Percentiles rank a stretch among this genome's conserved stretches.
Conservation (phyloP, 2,113 vertebrate species). For the Varanus salvator region DNA sequence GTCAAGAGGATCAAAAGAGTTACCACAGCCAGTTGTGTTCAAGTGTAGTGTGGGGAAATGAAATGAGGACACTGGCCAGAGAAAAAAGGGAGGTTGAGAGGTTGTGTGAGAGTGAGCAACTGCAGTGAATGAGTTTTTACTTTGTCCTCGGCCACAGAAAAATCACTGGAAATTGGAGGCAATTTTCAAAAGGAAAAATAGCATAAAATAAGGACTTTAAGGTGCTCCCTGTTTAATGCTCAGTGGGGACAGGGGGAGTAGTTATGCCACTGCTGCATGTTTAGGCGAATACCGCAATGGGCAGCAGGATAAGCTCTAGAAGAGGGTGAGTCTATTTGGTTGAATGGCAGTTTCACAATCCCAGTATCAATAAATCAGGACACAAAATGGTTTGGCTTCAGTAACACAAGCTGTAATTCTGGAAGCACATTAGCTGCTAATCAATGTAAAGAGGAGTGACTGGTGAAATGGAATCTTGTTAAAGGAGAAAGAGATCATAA, state of each 20-base stretch:
- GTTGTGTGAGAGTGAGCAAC: not conserved
- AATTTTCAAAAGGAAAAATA: not conserved
- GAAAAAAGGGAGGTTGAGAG: not conserved
- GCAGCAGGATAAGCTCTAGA: not conserved
- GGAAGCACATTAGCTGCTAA: conserved; percentile 13
- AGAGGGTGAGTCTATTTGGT: not conserved
- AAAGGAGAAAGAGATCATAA: not conserved
- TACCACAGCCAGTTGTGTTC: not conserved
- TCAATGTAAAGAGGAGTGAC: conserved; percentile 1
- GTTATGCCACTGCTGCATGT: not conserved
- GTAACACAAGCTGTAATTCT: conserved; percentile 26
- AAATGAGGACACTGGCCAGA: not conserved
- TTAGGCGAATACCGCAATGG: not conserved
- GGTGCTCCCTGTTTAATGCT: not conserved
- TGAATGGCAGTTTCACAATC: not conserved
- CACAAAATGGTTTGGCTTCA: conserved; percentile 16
- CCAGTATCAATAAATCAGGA: conserved; percentile 18
- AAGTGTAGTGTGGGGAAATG: not conserved
- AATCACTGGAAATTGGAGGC: not conserved
- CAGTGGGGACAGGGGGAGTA: not conserved
- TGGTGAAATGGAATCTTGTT: conserved; percentile 15
- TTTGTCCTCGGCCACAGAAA: not conserved
- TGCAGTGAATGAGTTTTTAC: not conserved
- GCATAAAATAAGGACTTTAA: not conserved
- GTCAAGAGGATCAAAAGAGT: not conserved